Base-by-base conservation (phyloP, 1,140 invertebrate genomes). In the Caligus rogercresseyi region DNA sequence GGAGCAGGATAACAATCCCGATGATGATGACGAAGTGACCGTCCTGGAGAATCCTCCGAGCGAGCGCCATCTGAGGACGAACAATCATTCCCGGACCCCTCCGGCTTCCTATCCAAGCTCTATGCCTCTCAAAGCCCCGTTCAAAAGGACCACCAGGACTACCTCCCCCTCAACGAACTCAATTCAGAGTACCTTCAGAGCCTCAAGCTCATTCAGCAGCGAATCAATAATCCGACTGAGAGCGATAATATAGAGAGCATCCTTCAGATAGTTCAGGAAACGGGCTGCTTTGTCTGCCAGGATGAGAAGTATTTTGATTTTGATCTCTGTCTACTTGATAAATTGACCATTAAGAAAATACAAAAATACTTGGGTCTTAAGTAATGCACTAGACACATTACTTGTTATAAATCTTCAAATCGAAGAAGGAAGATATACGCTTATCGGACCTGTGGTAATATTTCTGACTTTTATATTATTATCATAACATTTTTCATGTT, bases 241-340 rank as follows among this genome's bases (percentile, higher is more conserved):
- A 43, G 25, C 4, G 57, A 60, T 31, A 60, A 60, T 21, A 7
- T 60, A 13, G 57, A 15, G 1, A 25, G 15, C n/a, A 25, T 60
- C n/a, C 16, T 60, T 18, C 18, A 15, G 20, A 21, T 60, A 13
- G 25, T 60, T 2, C 57, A 60, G 21, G 14, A 60, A 43, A 60
- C 57, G 3, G 57, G 57, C 3, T 60, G 57, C n/a, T 60, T 25
- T 43, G 24, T 26, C 26, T 25, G 16, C 15, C 16, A 60, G 14
- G 18, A 25, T 31, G 26, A 60, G 4, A 3, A 21, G 1, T 11
- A 43, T n/a, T 25, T 60, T 25, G 11, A 60, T n/a, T 60, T 60
- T 31, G 57, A 60, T 43, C 16, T 60, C 24, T 60, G 57, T 19
- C 24, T 60, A 25, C n/a, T 60, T 13, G 57, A 60, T 43, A 16